Base-by-base conservation (phyloP, 2,888 invertebrate species). In the Diarsia mendica region DNA sequence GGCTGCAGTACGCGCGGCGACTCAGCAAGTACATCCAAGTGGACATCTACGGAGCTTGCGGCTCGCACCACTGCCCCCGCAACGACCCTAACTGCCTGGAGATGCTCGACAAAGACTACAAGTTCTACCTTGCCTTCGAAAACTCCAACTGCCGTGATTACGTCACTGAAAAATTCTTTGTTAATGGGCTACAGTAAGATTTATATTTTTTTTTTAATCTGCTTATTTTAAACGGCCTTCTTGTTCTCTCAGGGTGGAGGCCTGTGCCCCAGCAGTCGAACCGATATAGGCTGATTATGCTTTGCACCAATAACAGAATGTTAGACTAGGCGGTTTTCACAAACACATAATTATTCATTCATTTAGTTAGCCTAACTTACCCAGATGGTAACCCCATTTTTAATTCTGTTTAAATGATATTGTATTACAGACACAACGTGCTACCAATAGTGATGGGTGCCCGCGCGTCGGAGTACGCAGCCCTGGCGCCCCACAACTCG, bases 361-460 rank as follows among this genome's bases (percentile, higher is more conserved):
- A n/a, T n/a, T n/a, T n/a, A n/a, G n/a, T n/a, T n/a, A n/a, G 53
- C n/a, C 9, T 28, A 58, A 11, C 39, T 39, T 53, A 72, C 8
- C 28, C 28, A 13, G 4, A n/a, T 58, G 15, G 8, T 58, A 58
- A 23, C 8, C 44, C n/a, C 49, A 33, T 51, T 28, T 49, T 39
- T 28, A 71, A 39, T 18, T 53, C 53, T 15, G 11, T 58, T 53
- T 5, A 20, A 15, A 6, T 65, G 11, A 18, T 33, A n/a, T n/a
- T n/a, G 3, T 77, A 20, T 68, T 71, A 13, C 86, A 96, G 96
- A 82, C 96, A 96, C 85, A 98, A 98, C 93, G 98, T 99, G 64
- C 94, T 99, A 84, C 99, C 99, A 0, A 98, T 99, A 85, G 99
- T 99, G 77, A 99, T 99, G 99, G 99, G 99, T 1, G 99, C 99